Conservation (phyloP, 2,113 vertebrate genomes). For the Eonycteris spelaea region DNA sequence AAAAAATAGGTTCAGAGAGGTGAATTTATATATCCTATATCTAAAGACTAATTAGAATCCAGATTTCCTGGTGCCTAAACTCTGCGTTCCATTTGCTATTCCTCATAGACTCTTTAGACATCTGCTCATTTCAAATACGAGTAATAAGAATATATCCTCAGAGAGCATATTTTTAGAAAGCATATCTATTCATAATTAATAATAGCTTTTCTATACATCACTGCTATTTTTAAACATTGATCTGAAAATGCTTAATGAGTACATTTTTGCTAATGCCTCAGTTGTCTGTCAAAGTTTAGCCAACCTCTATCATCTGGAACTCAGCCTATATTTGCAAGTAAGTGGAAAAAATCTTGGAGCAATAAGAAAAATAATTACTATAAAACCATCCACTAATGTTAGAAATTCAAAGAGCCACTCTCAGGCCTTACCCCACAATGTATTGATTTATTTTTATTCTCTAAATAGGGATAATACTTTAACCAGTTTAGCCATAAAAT, state of each 20-base stretch:
- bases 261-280: conserved; percentile 42
- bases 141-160: background rate
- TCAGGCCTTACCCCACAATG: background rate
- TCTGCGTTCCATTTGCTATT: background rate
- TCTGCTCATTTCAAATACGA: conserved; percentile 26
- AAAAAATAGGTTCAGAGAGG: background rate
- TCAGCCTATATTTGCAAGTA: conserved; percentile 5
- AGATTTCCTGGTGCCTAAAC: background rate
- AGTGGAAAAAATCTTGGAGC: conserved; percentile 23
- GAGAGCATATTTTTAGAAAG: conserved; percentile 61
- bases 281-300: conserved; percentile 45
- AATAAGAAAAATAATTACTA: conserved; percentile 35
- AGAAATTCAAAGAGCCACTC: conserved; percentile 25
- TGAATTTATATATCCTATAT: background rate
- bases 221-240: conserved; percentile 57
- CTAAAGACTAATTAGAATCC: background rate
- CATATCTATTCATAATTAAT: conserved; percentile 27
- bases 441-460: conserved; percentile 28
- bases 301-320: conserved; percentile 41
- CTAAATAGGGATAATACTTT: background rate
- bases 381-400: conserved; percentile 3
- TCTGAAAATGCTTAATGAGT: conserved; percentile 41
- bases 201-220: conserved; percentile 51
- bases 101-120: background rate
- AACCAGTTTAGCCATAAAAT: background rate